Conservation (phyloP, 2,113 vertebrate species). For the Anthoscopus minutus region DNA sequence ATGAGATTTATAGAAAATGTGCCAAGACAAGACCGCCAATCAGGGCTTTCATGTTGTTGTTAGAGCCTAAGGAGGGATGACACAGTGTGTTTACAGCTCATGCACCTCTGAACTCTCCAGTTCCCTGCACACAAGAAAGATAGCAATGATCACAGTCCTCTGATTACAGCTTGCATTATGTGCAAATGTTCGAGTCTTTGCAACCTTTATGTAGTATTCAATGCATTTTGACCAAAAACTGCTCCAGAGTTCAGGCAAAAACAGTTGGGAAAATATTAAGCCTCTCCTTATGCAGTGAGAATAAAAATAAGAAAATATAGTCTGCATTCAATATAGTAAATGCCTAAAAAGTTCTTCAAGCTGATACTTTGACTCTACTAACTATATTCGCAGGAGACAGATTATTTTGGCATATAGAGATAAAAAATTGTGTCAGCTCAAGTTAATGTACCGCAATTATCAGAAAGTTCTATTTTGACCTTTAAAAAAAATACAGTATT, state of each 20-base stretch:
- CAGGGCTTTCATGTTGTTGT: conserved; percentile 23
- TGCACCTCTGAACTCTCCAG: not conserved
- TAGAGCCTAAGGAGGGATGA: conserved; percentile 43
- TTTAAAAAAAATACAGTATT: not conserved
- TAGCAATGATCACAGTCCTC: not conserved
- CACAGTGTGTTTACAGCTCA: conserved; percentile 40
- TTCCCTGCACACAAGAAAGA: not conserved
- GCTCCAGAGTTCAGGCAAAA: not conserved
- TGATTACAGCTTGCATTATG: not conserved
- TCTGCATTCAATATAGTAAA: not conserved
- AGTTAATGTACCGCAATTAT: not conserved
- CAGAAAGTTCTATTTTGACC: not conserved
- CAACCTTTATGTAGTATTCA: not conserved
- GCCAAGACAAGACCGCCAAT: conserved; percentile 5
- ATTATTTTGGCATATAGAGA: not conserved
- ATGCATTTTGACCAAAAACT: not conserved
- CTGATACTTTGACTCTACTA: not conserved
- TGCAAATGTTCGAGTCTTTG: not conserved
- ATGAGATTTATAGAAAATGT: not conserved
- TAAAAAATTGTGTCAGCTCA: not conserved
- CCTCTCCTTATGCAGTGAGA: not conserved
- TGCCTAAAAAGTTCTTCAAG: not conserved
- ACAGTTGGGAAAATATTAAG: not conserved
- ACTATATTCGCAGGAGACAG: not conserved
- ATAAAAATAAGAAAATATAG: not conserved